These are phyloP conservation scores for Furcula furcula DNA, from an alignment of 2,888 invertebrate genomes.

Conservation along the genomic window DNA sequence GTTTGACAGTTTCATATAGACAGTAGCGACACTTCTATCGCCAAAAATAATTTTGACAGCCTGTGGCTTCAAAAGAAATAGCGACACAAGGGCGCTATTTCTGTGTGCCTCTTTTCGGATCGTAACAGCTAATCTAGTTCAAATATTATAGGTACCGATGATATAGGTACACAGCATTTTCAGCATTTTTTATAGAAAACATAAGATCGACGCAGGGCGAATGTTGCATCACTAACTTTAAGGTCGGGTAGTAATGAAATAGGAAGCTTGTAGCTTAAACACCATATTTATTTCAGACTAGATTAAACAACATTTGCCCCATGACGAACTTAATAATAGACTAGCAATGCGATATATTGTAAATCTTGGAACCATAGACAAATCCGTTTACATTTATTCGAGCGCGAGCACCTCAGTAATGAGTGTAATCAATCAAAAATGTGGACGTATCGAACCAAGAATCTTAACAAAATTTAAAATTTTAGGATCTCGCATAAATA, in stretches of 20 bases:
- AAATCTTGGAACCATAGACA: constrained; percentile 13
- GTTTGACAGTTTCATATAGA: too few relatives aligned
- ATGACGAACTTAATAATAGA: constrained; percentile 20
- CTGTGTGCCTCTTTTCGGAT: too few relatives aligned
- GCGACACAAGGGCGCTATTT: too few relatives aligned
- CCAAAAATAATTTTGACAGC: too few relatives aligned
- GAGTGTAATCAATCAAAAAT: not conserved
- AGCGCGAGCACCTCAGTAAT: not conserved
- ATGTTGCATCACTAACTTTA: constrained; percentile 5
- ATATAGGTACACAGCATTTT: too few relatives aligned
- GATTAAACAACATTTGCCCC: constrained; percentile 13
- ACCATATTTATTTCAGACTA: not conserved
- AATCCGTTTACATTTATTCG: constrained; percentile 10
- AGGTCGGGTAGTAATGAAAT: not conserved
- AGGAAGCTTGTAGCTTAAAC: not conserved
- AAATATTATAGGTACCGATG: too few relatives aligned
- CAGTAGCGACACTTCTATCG: too few relatives aligned
- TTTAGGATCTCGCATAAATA: too few relatives aligned
- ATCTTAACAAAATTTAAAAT: too few relatives aligned
- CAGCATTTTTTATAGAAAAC: not conserved
- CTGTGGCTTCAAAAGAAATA: too few relatives aligned
- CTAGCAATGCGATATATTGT: constrained; percentile 26
- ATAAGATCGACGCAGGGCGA: constrained; percentile 13
- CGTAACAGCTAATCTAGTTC: too few relatives aligned
- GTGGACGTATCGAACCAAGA: too few relatives aligned